These are phyloP conservation scores for honey bee (Apis mellifera) DNA, from an alignment of 1,140 invertebrate genomes.

Conservation along the genomic window DNA sequence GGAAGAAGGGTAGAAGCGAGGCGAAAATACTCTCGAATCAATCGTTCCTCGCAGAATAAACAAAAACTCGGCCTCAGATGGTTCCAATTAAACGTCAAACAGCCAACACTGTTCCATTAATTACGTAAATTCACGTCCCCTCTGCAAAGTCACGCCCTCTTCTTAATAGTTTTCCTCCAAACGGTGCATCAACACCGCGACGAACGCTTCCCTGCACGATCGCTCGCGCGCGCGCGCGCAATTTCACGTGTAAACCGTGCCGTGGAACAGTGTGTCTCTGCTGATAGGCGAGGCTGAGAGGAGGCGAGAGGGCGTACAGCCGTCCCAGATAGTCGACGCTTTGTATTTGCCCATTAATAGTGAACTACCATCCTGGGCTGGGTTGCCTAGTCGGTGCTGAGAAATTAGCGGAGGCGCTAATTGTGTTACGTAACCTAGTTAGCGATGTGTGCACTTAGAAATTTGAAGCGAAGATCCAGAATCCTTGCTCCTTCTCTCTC, in stretches of 20 bases:
- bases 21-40: neutral
- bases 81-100: neutral
- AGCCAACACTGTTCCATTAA: neutral
- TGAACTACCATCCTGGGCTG: conserved; percentile 73
- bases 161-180: conserved; percentile 8
- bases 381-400: conserved; percentile 72
- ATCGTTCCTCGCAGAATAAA: neutral
- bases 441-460: conserved; percentile 72
- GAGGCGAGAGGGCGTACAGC: conserved; percentile 28
- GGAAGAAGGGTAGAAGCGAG: no score
- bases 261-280: conserved; percentile 2
- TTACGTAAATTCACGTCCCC: neutral
- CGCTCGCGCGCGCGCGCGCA: neutral
- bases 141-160: neutral
- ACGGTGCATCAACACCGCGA: neutral
- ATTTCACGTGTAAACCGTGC: conserved; percentile 8
- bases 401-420: conserved; percentile 78
- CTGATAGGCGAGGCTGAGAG: conserved; percentile 28
- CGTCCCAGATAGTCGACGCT: conserved; percentile 73
- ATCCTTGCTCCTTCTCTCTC: neutral
- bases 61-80: neutral
- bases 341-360: conserved; percentile 80
- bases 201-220: neutral
- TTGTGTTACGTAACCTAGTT: conserved; percentile 78
- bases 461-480: conserved; percentile 65